phyloP scores from a whole-genome alignment of 2,888 invertebrate genomes.

The Gymnosoma rotundatum region DNA sequence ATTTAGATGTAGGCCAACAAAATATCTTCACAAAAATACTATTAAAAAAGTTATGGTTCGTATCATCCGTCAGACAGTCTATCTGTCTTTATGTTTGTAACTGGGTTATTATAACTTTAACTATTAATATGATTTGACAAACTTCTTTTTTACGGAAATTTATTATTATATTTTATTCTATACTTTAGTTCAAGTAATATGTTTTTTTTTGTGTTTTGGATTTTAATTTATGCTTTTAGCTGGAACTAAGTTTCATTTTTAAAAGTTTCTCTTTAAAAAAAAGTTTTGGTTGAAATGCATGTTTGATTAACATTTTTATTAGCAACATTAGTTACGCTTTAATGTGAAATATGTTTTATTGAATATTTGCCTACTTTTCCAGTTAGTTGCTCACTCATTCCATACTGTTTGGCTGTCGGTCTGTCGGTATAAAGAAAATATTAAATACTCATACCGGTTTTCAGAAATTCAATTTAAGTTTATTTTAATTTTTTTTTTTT shows the following conservation, averaged over 20 bases:
- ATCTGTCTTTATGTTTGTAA: not conserved
- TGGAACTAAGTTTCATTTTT: constrained; percentile 28
- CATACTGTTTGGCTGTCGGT: not conserved
- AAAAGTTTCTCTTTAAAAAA: not conserved
- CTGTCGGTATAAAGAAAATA: constrained; percentile 1
- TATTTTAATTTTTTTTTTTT: constrained; percentile 17
- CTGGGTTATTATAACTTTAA: constrained; percentile 18
- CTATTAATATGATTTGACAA: constrained; percentile 44
- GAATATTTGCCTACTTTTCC: not conserved
- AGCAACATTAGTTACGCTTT: constrained; percentile 67
- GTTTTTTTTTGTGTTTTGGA: constrained; percentile 15
- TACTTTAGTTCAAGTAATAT: not conserved
- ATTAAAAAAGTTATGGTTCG: constrained; percentile 8
- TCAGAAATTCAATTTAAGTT: constrained; percentile 39
- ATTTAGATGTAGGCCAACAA: constrained; percentile 46
- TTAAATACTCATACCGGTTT: constrained; percentile 25
- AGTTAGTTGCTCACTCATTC: not conserved
- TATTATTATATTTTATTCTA: constrained; percentile 8
- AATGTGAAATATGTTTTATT: constrained; percentile 38
- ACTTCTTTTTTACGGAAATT: constrained; percentile 30
- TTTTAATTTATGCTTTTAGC: constrained; percentile 51
- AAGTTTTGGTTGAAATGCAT: constrained; percentile 5
- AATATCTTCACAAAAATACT: constrained; percentile 26
- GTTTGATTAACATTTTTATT: constrained; percentile 52
- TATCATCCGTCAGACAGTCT: not conserved